Evolutionary conservation across 1,140 invertebrate genomes (phyloP), one percentile per base, ranked within the genome.

Genomic region (Diorhabda carinulata): DNA sequence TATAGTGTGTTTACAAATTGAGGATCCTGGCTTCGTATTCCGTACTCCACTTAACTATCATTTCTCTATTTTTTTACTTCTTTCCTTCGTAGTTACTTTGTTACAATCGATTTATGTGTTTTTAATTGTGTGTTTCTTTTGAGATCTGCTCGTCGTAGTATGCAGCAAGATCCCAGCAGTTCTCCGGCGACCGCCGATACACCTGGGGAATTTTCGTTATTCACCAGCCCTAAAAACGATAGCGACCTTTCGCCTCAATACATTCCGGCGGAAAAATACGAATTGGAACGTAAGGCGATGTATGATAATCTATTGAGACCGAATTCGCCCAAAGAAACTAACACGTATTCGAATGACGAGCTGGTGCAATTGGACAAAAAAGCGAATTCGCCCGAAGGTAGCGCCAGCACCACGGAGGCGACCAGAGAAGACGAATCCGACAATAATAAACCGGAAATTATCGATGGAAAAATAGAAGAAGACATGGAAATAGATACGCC

Each of bases 191-290:
- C 78, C 3, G 78, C 75, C 0, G 78, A 80, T 73, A 75, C 82
- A 63, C 73, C 78, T 65, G 69, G 62, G 67, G 70, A 82, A 71
- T 79, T 79, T 61, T 76, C 76, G 3, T 41, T 78, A 10, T 78
- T 79, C 60, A 75, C 75, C 8, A 77, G 77, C 3, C 74, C 78
- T 0, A 60, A n/a, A 2, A 9, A 62, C 8, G 77, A 80, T 47
- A 66, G 70, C 9, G 78, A 80, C 44, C 63, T 79, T 25, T 81
- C 79, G 2, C 80, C 80, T 5, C 79, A 81, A 64, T 81, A 81
- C 69, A 80, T 81, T 25, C 79, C 80, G 2, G 79, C 80, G 2
- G 80, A 81, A 62, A 81, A 81, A 66, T 81, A 80, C 67, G 80
- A 81, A 68, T 61, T 78, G 44, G 80, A 81, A 70, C 67, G 80